phyloP scores from a whole-genome alignment of 2,888 invertebrate genomes.

The Macaria notata region DNA sequence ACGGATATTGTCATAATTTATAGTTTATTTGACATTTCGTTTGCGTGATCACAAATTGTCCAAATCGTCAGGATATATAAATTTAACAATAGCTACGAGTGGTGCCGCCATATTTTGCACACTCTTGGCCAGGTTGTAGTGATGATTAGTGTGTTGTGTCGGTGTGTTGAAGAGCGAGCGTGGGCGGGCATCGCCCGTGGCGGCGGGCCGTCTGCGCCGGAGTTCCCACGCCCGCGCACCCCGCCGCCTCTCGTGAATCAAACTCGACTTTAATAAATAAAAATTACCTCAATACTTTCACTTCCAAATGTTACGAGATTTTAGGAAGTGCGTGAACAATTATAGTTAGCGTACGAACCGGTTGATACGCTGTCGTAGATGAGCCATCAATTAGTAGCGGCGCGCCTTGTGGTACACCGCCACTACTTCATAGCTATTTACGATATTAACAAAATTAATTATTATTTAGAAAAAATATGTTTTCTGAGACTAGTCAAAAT shows the following conservation, averaged over 20 bases:
- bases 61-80: no score
- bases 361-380: constrained; percentile 17
- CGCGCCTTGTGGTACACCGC: constrained; percentile 10
- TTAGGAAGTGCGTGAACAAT: constrained; percentile 42
- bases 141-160: background rate
- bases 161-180: constrained; percentile 27
- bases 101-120: no score
- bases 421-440: constrained; percentile 1
- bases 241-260: constrained; percentile 44
- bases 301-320: constrained; percentile 49
- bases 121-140: no score
- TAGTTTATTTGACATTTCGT: no score
- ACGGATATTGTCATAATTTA: no score
- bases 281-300: constrained; percentile 63
- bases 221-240: constrained; percentile 53
- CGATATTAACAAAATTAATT: no score
- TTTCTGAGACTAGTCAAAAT: no score
- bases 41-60: no score
- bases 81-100: no score
- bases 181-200: constrained; percentile 63
- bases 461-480: no score
- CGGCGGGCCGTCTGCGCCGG: constrained; percentile 72
- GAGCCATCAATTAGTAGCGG: constrained; percentile 18
- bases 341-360: constrained; percentile 22
- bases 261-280: constrained; percentile 63